Percentiles rank a stretch among this genome's conserved stretches.
Conservation (phyloP, 1,140 invertebrate genomes). For the Babylonia areolata region DNA sequence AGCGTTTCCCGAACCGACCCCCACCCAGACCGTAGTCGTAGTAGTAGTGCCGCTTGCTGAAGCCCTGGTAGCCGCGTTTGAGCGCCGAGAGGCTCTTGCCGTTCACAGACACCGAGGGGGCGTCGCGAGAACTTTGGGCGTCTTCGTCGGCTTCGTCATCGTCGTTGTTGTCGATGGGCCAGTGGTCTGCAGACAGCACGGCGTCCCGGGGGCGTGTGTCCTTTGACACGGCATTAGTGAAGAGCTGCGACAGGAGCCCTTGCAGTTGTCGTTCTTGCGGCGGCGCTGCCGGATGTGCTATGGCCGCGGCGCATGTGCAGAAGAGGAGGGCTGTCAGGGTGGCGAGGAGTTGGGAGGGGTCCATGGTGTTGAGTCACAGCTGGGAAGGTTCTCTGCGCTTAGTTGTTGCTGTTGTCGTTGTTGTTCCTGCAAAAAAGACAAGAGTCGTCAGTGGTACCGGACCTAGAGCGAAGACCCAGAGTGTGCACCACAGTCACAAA, state of each 20-base stretch:
- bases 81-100: background rate
- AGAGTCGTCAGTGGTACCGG: too few species aligned
- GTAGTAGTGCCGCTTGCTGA: slow-evolving; percentile 65
- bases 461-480: too few species aligned
- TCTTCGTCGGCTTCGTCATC: background rate
- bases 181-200: background rate
- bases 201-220: slow-evolving; percentile 9
- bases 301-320: slow-evolving; percentile 27
- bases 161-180: background rate
- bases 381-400: too few species aligned
- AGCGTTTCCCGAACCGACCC: slow-evolving; percentile 68
- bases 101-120: background rate
- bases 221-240: slow-evolving; percentile 16
- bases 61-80: slow-evolving; percentile 37
- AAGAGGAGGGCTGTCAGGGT: slow-evolving; percentile 22
- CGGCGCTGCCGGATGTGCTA: slow-evolving; percentile 19
- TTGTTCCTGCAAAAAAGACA: too few species aligned
- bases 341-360: background rate
- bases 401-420: too few species aligned
- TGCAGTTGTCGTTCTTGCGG: background rate
- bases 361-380: too few species aligned
- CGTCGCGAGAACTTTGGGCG: background rate
- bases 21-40: slow-evolving; percentile 71
- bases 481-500: too few species aligned
- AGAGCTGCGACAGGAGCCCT: slow-evolving; percentile 26